Evolutionary conservation across 2,888 invertebrate genomes (phyloP).

Genomic region (Marasmarcha lunaedactyla): DNA sequence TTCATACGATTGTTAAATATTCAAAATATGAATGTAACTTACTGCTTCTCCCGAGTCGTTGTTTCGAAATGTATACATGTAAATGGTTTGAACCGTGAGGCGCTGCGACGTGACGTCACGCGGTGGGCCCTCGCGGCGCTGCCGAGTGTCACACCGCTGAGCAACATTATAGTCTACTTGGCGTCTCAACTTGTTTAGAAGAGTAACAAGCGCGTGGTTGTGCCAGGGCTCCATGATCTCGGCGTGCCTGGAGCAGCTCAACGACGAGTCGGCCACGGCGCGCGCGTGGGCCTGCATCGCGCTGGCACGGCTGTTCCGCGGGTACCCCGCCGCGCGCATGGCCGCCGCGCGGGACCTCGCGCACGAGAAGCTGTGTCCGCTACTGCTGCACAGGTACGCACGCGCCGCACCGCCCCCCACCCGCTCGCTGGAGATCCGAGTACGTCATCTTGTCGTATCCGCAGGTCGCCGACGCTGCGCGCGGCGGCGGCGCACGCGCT

Average conservation of each 20-base stretch:
- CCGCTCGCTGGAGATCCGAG: conserved; percentile 90
- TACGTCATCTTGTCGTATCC: conserved; percentile 73
- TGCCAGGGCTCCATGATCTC: conserved; percentile 89
- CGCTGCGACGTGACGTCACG: no score
- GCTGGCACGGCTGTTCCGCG: conserved; percentile 88
- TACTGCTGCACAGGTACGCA: conserved; percentile 77
- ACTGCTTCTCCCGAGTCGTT: no score
- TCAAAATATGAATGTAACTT: no score
- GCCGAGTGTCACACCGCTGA: no score
- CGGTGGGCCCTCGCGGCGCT: no score
- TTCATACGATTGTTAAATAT: no score
- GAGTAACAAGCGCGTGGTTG: no score
- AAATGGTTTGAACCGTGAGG: no score
- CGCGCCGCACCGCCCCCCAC: conserved; percentile 88
- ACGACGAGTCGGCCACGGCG: conserved; percentile 72
- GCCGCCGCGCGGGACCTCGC: conserved; percentile 95
- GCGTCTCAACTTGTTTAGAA: no score
- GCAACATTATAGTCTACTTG: no score
- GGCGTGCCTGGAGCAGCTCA: conserved; percentile 90
- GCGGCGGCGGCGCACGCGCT: conserved; percentile 95
- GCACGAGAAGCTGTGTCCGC: conserved; percentile 91
- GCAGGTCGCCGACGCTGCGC: conserved; percentile 73
- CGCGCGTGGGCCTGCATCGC: conserved; percentile 93
- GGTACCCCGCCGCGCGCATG: conserved; percentile 85
- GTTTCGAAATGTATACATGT: no score